Evolutionary conservation across 2,797 vertebrate species (phyloP).

Genomic region (Babyrousa celebensis): DNA sequence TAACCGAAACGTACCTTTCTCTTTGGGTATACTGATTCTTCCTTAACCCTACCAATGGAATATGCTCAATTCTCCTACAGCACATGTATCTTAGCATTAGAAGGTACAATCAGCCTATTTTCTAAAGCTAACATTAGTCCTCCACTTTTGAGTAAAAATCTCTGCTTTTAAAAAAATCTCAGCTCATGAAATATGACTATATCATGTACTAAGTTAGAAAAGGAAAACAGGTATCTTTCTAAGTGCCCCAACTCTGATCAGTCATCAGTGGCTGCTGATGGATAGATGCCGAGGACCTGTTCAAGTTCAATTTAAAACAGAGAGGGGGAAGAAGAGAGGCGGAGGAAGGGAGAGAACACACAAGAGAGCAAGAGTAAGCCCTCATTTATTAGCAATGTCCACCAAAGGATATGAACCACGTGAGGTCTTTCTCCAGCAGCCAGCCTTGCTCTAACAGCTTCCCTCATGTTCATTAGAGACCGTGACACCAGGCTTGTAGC

Average conservation of each 20-base stretch:
- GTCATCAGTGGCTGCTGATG: background rate
- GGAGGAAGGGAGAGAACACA: background rate
- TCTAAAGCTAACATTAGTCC: background rate
- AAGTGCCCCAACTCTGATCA: background rate
- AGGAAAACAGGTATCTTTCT: background rate
- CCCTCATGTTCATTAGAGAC: background rate
- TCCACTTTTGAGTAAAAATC: background rate
- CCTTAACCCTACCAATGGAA: background rate
- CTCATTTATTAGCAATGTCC: background rate
- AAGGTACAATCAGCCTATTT: background rate
- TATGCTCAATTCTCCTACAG: background rate
- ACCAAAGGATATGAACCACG: background rate
- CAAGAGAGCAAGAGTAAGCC: background rate
- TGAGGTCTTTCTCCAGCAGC: background rate
- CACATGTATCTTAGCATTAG: background rate
- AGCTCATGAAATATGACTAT: background rate
- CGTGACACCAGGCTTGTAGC: background rate
- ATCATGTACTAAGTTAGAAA: background rate
- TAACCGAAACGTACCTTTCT: background rate
- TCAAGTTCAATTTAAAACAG: background rate
- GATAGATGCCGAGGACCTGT: background rate
- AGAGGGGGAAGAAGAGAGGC: fast-evolving
- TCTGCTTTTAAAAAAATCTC: slow-evolving; percentile 5
- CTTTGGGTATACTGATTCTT: slow-evolving; percentile 1
- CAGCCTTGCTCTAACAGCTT: background rate